A percentile compares a stretch with the other conserved stretches of the same genome.
Conservation (phyloP, 2,888 invertebrate species). For the Caenorhabditis zanzibari region DNA sequence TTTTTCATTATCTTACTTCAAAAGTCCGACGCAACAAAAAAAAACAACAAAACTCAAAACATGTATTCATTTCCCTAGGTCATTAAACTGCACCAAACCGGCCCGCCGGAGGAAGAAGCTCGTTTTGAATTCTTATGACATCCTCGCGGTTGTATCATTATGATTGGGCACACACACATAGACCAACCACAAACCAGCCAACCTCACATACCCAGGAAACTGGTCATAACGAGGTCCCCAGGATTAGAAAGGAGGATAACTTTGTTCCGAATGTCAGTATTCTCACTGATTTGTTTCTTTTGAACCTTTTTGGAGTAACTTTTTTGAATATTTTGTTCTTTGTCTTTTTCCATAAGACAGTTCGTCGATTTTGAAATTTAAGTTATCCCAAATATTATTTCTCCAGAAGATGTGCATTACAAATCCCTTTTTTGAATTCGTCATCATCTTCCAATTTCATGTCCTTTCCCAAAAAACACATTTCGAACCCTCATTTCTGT, state of each 20-base stretch:
- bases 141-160: constrained; percentile 65
- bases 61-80: constrained; percentile 61
- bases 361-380: not conserved
- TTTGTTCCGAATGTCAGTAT: constrained; percentile 49
- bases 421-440: too few species aligned
- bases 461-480: not conserved
- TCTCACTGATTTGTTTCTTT: constrained; percentile 27
- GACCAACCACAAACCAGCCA: constrained; percentile 29
- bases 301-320: constrained; percentile 4
- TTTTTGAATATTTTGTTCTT: not conserved
- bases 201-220: constrained; percentile 52
- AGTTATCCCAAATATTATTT: too few species aligned
- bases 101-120: constrained; percentile 48
- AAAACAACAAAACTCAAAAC: constrained; percentile 55
- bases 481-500: constrained; percentile 4
- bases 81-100: constrained; percentile 58
- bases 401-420: too few species aligned
- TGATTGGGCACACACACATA: constrained; percentile 54
- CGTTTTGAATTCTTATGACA: constrained; percentile 67
- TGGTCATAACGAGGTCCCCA: constrained; percentile 56
- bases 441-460: not conserved
- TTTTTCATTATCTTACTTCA: not conserved
- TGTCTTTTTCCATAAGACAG: not conserved
- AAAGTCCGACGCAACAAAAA: constrained; percentile 26
- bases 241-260: constrained; percentile 49